phyloP scores from a whole-genome alignment of 2,888 invertebrate genomes.

The Sphaerophoria rueppellii region DNA sequence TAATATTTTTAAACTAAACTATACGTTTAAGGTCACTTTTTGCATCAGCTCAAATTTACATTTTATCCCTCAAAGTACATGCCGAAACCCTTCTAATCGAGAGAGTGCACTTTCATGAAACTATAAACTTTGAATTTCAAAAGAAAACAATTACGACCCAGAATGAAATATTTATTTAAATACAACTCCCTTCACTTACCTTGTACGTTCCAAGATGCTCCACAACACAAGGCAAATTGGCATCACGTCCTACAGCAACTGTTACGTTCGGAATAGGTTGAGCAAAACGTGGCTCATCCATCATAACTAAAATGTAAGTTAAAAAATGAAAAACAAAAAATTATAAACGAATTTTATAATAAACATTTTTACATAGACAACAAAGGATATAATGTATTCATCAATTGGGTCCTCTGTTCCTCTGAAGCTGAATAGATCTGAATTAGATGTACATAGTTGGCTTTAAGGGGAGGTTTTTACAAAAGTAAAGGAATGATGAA shows the following conservation, averaged over 20 bases:
- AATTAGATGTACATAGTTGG: not conserved
- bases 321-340: not conserved
- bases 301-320: slow-evolving; percentile 86
- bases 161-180: slow-evolving; percentile 53
- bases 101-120: slow-evolving; percentile 25
- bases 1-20: not conserved
- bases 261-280: slow-evolving; percentile 96
- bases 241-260: slow-evolving; percentile 94
- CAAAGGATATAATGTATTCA: slow-evolving; percentile 56
- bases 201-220: slow-evolving; percentile 94
- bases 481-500: slow-evolving; percentile 2
- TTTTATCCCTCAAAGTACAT: slow-evolving; percentile 4
- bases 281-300: slow-evolving; percentile 93
- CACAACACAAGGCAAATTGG: slow-evolving; percentile 94
- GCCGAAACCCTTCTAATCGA: not conserved
- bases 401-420: slow-evolving; percentile 27
- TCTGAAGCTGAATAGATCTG: not conserved
- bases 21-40: slow-evolving; percentile 13
- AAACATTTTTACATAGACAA: slow-evolving; percentile 39
- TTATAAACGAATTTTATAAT: slow-evolving; percentile 17
- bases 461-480: not conserved
- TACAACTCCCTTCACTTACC: slow-evolving; percentile 83
- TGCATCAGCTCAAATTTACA: slow-evolving; percentile 15
- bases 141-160: slow-evolving; percentile 34
- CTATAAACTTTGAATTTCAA: slow-evolving; percentile 14